A percentile compares a stretch with the other conserved stretches of the same genome.
Conservation (phyloP, 2,113 vertebrate species). For the Murina feae region DNA sequence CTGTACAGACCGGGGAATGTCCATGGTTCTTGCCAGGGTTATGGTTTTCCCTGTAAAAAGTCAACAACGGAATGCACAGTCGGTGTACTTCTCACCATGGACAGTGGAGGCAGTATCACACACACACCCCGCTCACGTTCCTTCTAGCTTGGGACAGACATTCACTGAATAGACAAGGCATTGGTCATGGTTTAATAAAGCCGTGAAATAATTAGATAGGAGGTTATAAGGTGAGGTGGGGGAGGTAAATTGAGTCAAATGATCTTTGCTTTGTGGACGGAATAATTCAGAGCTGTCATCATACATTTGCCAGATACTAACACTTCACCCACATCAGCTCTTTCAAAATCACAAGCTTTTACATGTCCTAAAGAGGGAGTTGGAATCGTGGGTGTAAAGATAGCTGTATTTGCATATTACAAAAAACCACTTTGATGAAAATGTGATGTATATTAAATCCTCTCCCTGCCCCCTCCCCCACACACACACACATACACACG, state of each 20-base stretch:
- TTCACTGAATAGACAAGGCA: background rate
- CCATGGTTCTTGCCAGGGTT: conserved; percentile 87
- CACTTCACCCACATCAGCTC: background rate
- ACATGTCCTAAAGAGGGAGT: background rate
- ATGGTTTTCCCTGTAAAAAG: conserved; percentile 90
- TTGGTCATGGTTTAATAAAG: background rate
- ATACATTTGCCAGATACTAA: background rate
- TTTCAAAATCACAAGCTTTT: background rate
- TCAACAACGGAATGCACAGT: background rate
- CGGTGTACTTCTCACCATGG: rapidly evolving
- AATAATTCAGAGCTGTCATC: background rate
- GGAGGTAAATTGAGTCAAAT: background rate
- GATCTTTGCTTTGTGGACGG: background rate
- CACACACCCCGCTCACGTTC: background rate
- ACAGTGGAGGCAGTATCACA: rapidly evolving
- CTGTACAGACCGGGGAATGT: conserved; percentile 89
- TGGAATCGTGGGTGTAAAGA: background rate
- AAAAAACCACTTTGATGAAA: background rate
- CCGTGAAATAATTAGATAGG: background rate
- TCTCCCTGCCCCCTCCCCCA: too few relatives aligned
- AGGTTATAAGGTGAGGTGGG: background rate
- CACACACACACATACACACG: too few relatives aligned
- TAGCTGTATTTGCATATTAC: background rate
- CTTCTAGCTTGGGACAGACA: background rate
- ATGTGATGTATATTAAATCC: background rate